Percentiles rank a stretch among this genome's conserved stretches.
These are phyloP conservation scores for Neomonachus schauinslandi DNA, from an alignment of 2,113 vertebrate species.

Conservation along the genomic window DNA sequence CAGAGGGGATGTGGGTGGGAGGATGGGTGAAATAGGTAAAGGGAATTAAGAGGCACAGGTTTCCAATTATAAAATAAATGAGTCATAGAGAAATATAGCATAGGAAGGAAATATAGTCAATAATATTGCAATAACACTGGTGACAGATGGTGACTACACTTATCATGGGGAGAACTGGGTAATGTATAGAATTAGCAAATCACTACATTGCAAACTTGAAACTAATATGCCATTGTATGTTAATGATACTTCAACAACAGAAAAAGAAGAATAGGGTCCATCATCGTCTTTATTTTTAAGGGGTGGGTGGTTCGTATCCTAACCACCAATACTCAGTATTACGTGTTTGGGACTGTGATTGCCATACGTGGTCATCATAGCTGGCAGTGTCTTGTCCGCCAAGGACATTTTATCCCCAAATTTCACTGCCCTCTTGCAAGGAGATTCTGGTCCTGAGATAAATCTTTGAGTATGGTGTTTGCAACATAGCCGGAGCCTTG, in stretches of 20 bases:
- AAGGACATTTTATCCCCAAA: neutral
- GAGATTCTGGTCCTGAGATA: neutral
- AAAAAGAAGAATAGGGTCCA: neutral
- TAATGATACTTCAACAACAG: neutral
- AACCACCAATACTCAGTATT: neutral
- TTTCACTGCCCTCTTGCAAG: neutral
- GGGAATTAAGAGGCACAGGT: neutral
- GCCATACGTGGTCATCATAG: neutral
- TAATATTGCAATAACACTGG: neutral
- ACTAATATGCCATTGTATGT: neutral
- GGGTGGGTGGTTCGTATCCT: neutral
- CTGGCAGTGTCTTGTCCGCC: neutral
- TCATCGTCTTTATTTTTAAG: slow-evolving; percentile 12
- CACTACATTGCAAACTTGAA: neutral
- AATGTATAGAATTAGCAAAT: neutral
- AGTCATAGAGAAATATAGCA: neutral
- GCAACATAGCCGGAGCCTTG: neutral
- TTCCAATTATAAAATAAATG: neutral
- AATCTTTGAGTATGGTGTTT: neutral
- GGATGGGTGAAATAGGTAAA: neutral
- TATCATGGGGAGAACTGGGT: neutral
- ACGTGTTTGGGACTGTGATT: neutral
- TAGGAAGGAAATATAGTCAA: neutral
- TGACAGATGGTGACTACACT: neutral
- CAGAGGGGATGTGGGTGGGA: neutral